These are phyloP conservation scores for Epizoanthus ramosus DNA, from an alignment of 92 coral and sea anemone genomes.

Conservation along the genomic window DNA sequence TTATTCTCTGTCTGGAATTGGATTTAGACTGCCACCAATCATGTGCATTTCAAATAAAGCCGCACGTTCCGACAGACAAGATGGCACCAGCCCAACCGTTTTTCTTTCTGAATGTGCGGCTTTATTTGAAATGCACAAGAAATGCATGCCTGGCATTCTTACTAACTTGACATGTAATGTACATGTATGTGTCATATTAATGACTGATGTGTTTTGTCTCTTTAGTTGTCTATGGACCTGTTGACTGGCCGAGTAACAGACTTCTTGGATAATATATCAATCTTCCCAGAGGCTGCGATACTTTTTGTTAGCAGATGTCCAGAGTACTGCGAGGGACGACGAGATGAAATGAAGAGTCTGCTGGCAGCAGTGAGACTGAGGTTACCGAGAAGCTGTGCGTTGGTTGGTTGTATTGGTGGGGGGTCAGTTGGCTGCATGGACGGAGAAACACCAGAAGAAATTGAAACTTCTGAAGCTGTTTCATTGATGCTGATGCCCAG, in stretches of 20 bases:
- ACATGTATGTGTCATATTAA: neutral
- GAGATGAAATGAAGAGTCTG: constrained; percentile 73
- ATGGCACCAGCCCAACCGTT: no score
- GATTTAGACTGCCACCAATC: no score
- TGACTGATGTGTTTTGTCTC: neutral
- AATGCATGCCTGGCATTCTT: no score
- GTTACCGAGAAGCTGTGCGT: constrained; percentile 73
- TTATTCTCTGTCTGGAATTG: no score
- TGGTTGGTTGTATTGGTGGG: constrained; percentile 82
- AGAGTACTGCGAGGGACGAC: constrained; percentile 64
- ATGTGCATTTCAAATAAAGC: no score
- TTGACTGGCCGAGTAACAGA: constrained; percentile 66
- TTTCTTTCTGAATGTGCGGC: no score
- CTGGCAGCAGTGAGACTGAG: constrained; percentile 63
- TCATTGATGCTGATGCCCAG: constrained; percentile 88
- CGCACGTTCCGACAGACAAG: no score
- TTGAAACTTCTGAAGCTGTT: constrained; percentile 74
- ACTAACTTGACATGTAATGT: no score
- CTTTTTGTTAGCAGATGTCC: constrained; percentile 72
- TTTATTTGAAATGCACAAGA: no score
- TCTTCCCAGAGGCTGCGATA: constrained; percentile 85
- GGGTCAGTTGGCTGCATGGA: constrained; percentile 84
- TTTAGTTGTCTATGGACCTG: constrained; percentile 83
- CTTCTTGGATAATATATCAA: constrained; percentile 72
- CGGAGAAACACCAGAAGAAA: constrained; percentile 70